A percentile compares a stretch with the other conserved stretches of the same genome.
phyloP scores from a whole-genome alignment of 2,888 invertebrate genomes.

The Amiota communis region DNA sequence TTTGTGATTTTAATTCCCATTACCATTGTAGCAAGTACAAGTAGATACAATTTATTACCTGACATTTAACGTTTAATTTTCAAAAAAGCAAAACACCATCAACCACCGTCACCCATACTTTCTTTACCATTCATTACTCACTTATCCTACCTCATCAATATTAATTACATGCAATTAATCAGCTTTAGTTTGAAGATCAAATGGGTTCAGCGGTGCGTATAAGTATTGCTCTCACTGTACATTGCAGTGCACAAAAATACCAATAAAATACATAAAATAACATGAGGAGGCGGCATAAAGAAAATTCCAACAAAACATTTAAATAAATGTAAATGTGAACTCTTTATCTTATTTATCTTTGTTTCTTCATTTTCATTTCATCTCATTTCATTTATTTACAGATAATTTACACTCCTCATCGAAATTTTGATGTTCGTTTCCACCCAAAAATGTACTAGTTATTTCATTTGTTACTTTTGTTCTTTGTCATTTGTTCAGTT shows the following conservation, averaged over 20 bases:
- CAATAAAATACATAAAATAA: neutral
- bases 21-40: neutral
- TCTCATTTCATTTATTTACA: no score
- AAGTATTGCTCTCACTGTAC: slow-evolving; percentile 41
- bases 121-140: slow-evolving; percentile 64
- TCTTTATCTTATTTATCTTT: neutral
- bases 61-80: slow-evolving; percentile 24
- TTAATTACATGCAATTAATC: slow-evolving; percentile 64
- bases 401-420: no score
- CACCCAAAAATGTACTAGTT: no score
- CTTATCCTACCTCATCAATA: slow-evolving; percentile 59
- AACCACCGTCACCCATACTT: neutral
- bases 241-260: neutral
- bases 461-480: no score
- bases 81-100: no score
- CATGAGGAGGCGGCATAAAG: neutral
- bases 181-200: slow-evolving; percentile 50
- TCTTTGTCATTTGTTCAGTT: no score
- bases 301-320: neutral
- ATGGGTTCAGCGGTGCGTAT: slow-evolving; percentile 58
- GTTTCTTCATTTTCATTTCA: no score
- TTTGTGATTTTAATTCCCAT: slow-evolving; percentile 14
- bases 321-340: slow-evolving; percentile 11
- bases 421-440: neutral
- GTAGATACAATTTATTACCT: slow-evolving; percentile 18